Evolutionary conservation across 2,113 vertebrate species (phyloP), one percentile per base, ranked within the genome.

Genomic region (Cacatua alba): DNA sequence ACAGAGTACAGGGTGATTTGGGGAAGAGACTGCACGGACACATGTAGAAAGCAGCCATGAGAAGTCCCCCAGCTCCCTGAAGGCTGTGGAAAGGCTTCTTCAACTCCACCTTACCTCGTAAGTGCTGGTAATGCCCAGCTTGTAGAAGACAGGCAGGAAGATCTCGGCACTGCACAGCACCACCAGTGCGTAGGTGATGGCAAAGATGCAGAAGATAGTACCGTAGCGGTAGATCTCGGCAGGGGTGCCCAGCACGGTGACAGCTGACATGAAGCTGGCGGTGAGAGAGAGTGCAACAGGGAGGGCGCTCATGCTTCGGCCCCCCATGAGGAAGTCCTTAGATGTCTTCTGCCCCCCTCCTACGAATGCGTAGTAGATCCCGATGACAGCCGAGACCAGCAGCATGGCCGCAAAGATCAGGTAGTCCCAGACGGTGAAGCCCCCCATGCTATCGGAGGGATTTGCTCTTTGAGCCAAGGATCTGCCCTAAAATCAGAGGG

Each of bases 251-350:
- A 99, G 98, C 80, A 99, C 98, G 0, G 99, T 99, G 97, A 99
- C 98, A 5, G 99, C 99, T 9, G 99, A 99, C 99, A 99, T 99
- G 96, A 99, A 99, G 98, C 99, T 99, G 97, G 99, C 99, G 0
- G 99, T 98, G 93, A 99, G 98, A 12, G 99, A 99, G 23, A 99
- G 87, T 3, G 99, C 98, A 52, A 99, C 99, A 0, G 99, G 99
- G 46, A 99, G 51, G 2, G 99, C 98, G 0, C 77, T 96, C 98
- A 99, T 98, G 5, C 97, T 98, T 65, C 99, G 98, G 25, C 99
- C 99, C 7, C 98, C 99, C 96, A 97, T 99, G 63, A 99, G 96
- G 90, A 99, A 99, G 33, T 99, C 99, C 63, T 96, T 90, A 2
- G 98, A 97, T 43, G 97, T 98, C 70, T 96, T 96, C 97, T 98